phyloP scores from a whole-genome alignment of 2,888 invertebrate genomes.

The Unio delphinus region DNA sequence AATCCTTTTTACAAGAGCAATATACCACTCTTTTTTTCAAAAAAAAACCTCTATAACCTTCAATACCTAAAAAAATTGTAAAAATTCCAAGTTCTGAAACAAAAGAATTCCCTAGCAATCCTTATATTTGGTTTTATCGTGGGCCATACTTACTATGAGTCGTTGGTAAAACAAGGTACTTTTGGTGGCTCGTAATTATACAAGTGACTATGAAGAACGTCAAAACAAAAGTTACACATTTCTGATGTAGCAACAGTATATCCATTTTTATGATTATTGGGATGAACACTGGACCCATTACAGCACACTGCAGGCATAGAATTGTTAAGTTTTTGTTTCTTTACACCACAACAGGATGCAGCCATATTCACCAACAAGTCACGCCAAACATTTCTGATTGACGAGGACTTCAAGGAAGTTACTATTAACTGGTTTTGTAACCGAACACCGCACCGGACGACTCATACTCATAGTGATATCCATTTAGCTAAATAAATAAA shows the following conservation, averaged over 20 bases:
- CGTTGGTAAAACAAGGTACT: conserved; percentile 89
- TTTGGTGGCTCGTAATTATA: conserved; percentile 93
- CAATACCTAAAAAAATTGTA: too few species aligned
- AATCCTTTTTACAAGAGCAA: too few species aligned
- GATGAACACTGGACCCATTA: conserved; percentile 71
- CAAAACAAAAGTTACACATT: conserved; percentile 99
- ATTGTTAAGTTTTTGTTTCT: conserved; percentile 90
- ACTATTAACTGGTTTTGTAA: too few species aligned
- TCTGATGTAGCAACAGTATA: conserved; percentile 75
- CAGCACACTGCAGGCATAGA: conserved; percentile 69
- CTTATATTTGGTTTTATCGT: not conserved
- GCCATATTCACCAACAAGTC: conserved; percentile 77
- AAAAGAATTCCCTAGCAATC: too few species aligned
- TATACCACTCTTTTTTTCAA: too few species aligned
- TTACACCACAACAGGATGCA: conserved; percentile 91
- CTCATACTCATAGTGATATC: too few species aligned
- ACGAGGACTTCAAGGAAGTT: not conserved
- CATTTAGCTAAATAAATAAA: too few species aligned
- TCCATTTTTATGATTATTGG: conserved; percentile 63
- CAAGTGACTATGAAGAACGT: conserved; percentile 95
- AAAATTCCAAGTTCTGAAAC: too few species aligned
- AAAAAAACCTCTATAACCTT: too few species aligned
- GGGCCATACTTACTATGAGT: conserved; percentile 87
- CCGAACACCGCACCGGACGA: too few species aligned
- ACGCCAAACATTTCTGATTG: conserved; percentile 13